Conservation (phyloP, 1,140 invertebrate species). For the Pentalonia nigronervosa region DNA sequence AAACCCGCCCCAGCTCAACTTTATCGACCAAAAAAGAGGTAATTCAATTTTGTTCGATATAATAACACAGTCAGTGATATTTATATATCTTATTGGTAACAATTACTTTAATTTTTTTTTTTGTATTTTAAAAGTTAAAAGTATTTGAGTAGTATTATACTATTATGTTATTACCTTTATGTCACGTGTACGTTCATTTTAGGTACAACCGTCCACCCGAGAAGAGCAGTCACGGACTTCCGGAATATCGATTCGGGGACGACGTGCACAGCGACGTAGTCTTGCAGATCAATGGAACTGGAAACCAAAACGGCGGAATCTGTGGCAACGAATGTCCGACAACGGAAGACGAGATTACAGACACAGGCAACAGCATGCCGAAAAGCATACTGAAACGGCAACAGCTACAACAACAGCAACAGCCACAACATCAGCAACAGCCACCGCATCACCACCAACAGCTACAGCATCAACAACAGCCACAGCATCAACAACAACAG, state of each 20-base stretch:
- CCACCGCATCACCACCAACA: not conserved
- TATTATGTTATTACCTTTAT: not conserved
- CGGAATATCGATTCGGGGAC: constrained; percentile 45
- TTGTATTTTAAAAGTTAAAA: not conserved
- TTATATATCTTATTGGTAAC: too few relatives aligned
- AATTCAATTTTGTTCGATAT: not conserved
- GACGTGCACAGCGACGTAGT: not conserved
- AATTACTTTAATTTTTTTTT: too few relatives aligned
- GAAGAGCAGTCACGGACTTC: not conserved
- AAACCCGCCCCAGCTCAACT: constrained; percentile 83
- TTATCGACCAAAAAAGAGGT: constrained; percentile 69
- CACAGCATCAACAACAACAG: not conserved
- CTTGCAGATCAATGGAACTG: constrained; percentile 7
- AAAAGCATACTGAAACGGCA: constrained; percentile 40
- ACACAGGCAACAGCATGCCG: not conserved
- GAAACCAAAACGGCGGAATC: not conserved
- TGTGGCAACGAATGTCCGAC: not conserved
- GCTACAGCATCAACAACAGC: not conserved
- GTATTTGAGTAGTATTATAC: not conserved
- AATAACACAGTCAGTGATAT: too few relatives aligned
- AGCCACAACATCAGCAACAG: not conserved
- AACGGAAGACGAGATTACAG: not conserved
- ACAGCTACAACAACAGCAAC: not conserved
- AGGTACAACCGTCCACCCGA: constrained; percentile 46
- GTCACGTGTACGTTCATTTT: too few relatives aligned